phyloP scores from a whole-genome alignment of 1,140 invertebrate species.

The Globodera ellingtonae region DNA sequence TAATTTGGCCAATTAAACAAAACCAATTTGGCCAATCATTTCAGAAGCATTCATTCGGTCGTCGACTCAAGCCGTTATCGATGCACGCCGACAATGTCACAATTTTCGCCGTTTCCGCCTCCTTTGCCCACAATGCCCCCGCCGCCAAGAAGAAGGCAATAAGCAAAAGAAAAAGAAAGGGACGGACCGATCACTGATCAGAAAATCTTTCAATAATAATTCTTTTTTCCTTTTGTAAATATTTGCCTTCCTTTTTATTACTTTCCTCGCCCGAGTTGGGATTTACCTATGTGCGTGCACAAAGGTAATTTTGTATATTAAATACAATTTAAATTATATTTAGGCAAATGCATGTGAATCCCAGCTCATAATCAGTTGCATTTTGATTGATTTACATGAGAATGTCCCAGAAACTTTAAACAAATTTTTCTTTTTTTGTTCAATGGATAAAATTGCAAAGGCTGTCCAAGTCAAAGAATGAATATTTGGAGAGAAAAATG shows the following conservation, averaged over 20 bases:
- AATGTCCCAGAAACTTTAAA: too few relatives aligned
- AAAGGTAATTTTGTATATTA: too few relatives aligned
- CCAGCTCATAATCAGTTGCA: too few relatives aligned
- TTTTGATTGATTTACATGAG: too few relatives aligned
- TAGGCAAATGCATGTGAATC: too few relatives aligned
- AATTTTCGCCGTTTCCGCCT: slow-evolving; percentile 16
- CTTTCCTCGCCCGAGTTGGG: too few relatives aligned
- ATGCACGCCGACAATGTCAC: slow-evolving; percentile 10
- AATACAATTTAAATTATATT: too few relatives aligned
- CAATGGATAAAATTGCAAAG: too few relatives aligned
- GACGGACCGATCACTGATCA: not conserved
- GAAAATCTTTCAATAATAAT: not conserved
- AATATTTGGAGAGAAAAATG: too few relatives aligned
- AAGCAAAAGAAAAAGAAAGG: not conserved
- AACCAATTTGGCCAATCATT: not conserved
- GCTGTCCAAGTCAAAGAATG: too few relatives aligned
- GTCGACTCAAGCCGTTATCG: slow-evolving; percentile 1
- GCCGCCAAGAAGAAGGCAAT: slow-evolving; percentile 7
- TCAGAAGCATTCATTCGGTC: slow-evolving; percentile 9
- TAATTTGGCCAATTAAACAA: not conserved
- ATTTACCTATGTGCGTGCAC: too few relatives aligned
- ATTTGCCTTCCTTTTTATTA: not conserved
- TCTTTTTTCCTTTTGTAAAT: not conserved
- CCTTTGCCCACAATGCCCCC: slow-evolving; percentile 17
- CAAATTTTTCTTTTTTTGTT: too few relatives aligned